Conservation (phyloP, 2,888 invertebrate species). For the Drosophila hawaiiensis region DNA sequence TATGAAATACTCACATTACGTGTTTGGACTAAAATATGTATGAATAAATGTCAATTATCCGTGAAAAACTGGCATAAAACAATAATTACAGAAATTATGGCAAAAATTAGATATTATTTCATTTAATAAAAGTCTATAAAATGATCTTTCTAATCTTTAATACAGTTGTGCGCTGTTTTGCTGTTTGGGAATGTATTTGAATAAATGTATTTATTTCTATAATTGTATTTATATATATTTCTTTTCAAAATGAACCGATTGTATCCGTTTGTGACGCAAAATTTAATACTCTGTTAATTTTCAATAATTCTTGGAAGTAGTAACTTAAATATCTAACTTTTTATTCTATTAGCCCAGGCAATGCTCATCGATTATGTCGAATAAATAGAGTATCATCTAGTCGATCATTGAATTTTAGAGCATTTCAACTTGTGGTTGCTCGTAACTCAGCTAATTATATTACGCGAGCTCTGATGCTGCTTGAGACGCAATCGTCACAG, state of each 20-base stretch:
- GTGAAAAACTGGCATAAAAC: neutral
- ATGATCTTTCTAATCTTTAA: neutral
- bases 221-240: neutral
- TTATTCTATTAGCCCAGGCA: neutral
- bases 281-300: neutral
- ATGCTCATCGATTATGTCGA: neutral
- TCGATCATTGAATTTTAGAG: neutral
- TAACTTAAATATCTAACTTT: neutral
- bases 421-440: slow-evolving; percentile 3
- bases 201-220: neutral
- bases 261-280: accelerated
- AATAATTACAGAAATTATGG: neutral
- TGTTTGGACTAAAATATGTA: neutral
- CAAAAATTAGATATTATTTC: neutral
- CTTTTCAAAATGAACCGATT: neutral
- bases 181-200: neutral
- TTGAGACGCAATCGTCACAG: slow-evolving; percentile 4
- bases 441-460: slow-evolving; percentile 42
- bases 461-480: slow-evolving; percentile 17
- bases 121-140: neutral
- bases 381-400: neutral
- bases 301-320: neutral
- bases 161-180: neutral
- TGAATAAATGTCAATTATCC: neutral
- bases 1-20: slow-evolving; percentile 24